These are phyloP conservation scores for Carduelis carduelis DNA, from an alignment of 2,797 vertebrate species.

Conservation along the genomic window DNA sequence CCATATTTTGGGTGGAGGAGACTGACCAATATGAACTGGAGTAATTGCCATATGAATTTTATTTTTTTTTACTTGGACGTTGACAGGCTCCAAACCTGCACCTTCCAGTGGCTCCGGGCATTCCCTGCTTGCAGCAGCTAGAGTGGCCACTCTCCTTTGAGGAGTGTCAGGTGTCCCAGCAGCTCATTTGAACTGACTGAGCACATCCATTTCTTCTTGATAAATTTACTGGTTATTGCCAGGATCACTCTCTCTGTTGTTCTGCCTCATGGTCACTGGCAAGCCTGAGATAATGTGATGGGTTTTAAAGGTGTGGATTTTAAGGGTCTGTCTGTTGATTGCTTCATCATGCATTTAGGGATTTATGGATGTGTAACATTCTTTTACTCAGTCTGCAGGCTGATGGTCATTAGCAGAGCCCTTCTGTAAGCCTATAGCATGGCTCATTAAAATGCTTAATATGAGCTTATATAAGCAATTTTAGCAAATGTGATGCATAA, in stretches of 20 bases:
- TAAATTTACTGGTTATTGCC: background rate
- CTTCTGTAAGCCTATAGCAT: background rate
- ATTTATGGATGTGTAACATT: background rate
- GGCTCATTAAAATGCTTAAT: background rate
- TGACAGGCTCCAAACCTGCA: background rate
- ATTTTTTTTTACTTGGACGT: background rate
- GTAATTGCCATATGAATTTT: background rate
- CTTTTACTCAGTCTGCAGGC: background rate
- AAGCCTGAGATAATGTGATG: background rate
- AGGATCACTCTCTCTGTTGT: background rate
- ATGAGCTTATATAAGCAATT: background rate
- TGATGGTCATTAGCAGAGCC: background rate
- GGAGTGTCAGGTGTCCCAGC: background rate
- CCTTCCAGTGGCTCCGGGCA: background rate
- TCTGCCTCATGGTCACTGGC: background rate
- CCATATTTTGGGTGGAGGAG: background rate
- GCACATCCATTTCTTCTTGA: background rate
- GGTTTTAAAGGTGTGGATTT: background rate
- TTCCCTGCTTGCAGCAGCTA: background rate
- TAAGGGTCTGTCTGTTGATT: background rate
- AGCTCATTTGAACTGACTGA: background rate
- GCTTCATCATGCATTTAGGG: background rate
- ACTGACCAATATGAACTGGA: background rate
- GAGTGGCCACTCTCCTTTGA: background rate
- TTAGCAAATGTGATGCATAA: background rate